Conservation (phyloP, 2,888 invertebrate genomes). For the Germaria angustata region DNA sequence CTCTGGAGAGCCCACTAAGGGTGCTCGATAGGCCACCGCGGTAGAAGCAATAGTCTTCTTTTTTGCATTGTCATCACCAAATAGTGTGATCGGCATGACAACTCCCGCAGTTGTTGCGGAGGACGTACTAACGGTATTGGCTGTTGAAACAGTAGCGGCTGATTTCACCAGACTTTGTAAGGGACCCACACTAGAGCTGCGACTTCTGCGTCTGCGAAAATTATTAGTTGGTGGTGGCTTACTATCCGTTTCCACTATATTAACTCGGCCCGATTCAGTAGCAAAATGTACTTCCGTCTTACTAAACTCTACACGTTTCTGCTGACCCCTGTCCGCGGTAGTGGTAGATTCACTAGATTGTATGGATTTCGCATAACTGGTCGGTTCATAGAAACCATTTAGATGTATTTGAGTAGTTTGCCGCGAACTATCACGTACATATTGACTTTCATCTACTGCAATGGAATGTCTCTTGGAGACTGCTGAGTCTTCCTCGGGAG, state of each 20-base stretch:
- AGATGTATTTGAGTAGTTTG: slow-evolving; percentile 78
- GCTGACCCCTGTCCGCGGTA: slow-evolving; percentile 74
- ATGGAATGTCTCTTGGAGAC: slow-evolving; percentile 82
- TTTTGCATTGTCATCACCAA: slow-evolving; percentile 81
- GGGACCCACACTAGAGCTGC: slow-evolving; percentile 81
- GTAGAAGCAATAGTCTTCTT: slow-evolving; percentile 71
- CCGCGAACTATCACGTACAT: slow-evolving; percentile 78
- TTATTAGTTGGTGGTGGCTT: slow-evolving; percentile 92
- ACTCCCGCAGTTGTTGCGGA: slow-evolving; percentile 18
- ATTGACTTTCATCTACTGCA: slow-evolving; percentile 82
- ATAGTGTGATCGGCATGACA: slow-evolving; percentile 83
- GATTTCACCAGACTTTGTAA: slow-evolving; percentile 75
- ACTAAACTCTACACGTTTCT: slow-evolving; percentile 89
- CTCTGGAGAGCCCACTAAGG: slow-evolving; percentile 71
- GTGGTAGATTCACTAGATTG: slow-evolving; percentile 32
- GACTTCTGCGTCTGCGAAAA: slow-evolving; percentile 85
- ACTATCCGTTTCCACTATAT: slow-evolving; percentile 92
- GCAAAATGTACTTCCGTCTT: slow-evolving; percentile 94
- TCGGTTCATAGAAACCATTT: slow-evolving; percentile 72
- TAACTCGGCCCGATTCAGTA: slow-evolving; percentile 90
- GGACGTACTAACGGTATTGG: slow-evolving; percentile 50
- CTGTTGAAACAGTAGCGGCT: slow-evolving; percentile 72
- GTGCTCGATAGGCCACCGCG: slow-evolving; percentile 73
- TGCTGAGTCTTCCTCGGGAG: slow-evolving; percentile 66
- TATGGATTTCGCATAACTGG: slow-evolving; percentile 21